phyloP scores from a whole-genome alignment of 2,888 invertebrate species.

The Holacanthella duospinosa region DNA sequence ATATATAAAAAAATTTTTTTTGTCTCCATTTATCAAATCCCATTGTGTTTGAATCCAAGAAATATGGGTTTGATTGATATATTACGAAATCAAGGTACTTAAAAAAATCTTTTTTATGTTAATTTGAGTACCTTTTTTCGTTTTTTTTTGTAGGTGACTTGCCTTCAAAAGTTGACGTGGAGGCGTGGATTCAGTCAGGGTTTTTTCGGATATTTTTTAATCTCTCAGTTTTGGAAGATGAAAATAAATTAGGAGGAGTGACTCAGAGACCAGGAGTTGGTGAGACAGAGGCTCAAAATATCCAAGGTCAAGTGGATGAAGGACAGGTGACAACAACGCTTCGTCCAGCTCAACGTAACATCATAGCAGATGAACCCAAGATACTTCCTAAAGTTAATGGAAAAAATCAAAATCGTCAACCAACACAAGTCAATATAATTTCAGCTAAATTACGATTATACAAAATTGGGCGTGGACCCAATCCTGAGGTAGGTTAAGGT shows the following conservation, averaged over 20 bases:
- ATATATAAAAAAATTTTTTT: too few relatives aligned
- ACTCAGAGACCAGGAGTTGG: neutral
- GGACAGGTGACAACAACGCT: neutral
- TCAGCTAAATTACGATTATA: conserved; percentile 48
- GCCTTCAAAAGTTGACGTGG: conserved; percentile 49
- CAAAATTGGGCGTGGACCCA: conserved; percentile 38
- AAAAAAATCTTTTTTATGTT: too few relatives aligned
- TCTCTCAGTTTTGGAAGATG: conserved; percentile 39
- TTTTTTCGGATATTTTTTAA: conserved; percentile 51
- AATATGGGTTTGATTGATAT: too few relatives aligned
- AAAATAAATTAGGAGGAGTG: too few relatives aligned
- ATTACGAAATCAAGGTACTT: too few relatives aligned
- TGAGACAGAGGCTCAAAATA: too few relatives aligned
- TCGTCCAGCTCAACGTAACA: neutral
- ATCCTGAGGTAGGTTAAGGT: conserved; percentile 13
- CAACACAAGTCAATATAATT: conserved; percentile 42
- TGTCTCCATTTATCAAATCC: too few relatives aligned
- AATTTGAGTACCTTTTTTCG: too few relatives aligned
- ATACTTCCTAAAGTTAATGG: neutral
- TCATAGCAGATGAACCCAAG: neutral
- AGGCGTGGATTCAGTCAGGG: conserved; percentile 47
- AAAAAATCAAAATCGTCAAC: conserved; percentile 26
- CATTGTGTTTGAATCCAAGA: too few relatives aligned
- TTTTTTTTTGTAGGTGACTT: conserved; percentile 44
- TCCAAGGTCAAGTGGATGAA: neutral